Evolutionary conservation across 2,888 invertebrate species (phyloP).

Genomic region (Colletes collaris): DNA sequence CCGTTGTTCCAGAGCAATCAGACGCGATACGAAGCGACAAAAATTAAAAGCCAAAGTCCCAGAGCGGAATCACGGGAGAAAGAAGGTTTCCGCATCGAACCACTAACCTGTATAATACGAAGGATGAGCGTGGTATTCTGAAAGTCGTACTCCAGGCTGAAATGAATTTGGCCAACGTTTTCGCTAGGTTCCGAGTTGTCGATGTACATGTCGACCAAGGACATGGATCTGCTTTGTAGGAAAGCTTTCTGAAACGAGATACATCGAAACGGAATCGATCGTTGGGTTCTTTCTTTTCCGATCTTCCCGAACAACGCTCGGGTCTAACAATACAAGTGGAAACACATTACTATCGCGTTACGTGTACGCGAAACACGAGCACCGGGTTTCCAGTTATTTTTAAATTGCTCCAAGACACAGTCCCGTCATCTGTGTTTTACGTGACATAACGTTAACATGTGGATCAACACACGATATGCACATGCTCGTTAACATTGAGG

Average conservation of each 20-base stretch:
- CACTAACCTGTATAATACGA: conserved; percentile 93
- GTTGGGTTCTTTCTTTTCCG: background rate
- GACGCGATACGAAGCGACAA: too few relatives aligned
- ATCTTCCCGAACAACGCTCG: background rate
- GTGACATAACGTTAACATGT: background rate
- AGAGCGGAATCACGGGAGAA: background rate
- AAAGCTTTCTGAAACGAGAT: conserved; percentile 86
- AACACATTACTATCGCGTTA: too few relatives aligned
- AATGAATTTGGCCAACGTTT: conserved; percentile 97
- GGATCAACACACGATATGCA: too few relatives aligned
- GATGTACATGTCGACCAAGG: conserved; percentile 97
- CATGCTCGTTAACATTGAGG: too few relatives aligned
- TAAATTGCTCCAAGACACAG: background rate
- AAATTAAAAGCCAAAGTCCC: background rate
- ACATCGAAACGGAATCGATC: conserved; percentile 16
- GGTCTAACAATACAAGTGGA: conserved; percentile 1
- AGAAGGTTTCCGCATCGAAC: too few relatives aligned
- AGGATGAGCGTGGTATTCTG: conserved; percentile 95
- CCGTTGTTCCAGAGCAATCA: too few relatives aligned
- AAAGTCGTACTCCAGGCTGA: conserved; percentile 96
- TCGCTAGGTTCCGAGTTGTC: conserved; percentile 96
- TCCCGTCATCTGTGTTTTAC: background rate
- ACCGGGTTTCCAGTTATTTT: too few relatives aligned
- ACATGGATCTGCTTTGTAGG: conserved; percentile 94
- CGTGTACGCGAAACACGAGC: background rate